Evolutionary conservation across 2,888 invertebrate species (phyloP).

Genomic region (Cyaniris semiargus): DNA sequence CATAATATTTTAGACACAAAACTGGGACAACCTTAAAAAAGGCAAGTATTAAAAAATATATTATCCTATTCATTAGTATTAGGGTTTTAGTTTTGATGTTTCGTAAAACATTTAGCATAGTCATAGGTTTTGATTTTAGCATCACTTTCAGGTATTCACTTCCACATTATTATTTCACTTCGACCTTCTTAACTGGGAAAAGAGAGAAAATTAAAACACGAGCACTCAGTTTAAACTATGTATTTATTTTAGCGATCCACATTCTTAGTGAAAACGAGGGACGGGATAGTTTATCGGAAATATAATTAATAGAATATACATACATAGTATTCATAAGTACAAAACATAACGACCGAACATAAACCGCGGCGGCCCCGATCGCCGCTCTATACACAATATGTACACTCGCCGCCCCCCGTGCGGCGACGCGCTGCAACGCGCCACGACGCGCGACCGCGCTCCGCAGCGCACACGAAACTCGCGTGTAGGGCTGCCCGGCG

Average conservation of each 20-base stretch:
- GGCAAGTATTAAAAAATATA: no score
- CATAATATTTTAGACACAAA: no score
- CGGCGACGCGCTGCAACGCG: neutral
- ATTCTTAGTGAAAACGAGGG: constrained; percentile 69
- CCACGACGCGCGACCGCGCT: neutral
- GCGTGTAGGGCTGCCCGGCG: neutral
- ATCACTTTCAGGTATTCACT: no score
- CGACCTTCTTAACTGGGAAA: neutral
- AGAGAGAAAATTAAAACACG: neutral
- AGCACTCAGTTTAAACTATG: constrained; percentile 50
- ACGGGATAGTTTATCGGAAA: constrained; percentile 72
- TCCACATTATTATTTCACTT: no score
- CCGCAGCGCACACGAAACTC: neutral
- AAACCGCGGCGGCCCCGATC: constrained; percentile 24
- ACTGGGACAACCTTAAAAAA: no score
- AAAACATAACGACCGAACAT: constrained; percentile 34
- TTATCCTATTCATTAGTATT: no score
- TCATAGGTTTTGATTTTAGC: no score
- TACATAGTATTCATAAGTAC: constrained; percentile 39
- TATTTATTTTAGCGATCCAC: constrained; percentile 61
- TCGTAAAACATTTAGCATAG: no score
- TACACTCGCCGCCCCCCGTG: constrained; percentile 26
- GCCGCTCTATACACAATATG: constrained; percentile 28
- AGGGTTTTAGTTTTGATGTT: no score
- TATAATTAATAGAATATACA: constrained; percentile 50